Percentiles rank a stretch among this genome's conserved stretches.
Conservation (phyloP, 2,888 invertebrate species). For the Tenthredo mesomela region DNA sequence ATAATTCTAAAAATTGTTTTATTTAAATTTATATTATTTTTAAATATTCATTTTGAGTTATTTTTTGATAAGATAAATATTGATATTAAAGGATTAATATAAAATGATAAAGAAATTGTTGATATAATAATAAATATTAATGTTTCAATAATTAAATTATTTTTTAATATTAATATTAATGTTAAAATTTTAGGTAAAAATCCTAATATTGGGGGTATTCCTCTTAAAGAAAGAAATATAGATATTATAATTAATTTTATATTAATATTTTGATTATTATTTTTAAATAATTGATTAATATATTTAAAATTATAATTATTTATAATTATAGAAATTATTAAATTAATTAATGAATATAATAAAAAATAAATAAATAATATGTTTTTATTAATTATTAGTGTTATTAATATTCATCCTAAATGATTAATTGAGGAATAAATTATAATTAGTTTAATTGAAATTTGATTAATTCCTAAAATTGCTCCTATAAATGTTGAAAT, state of each 20-base stretch:
- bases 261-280: constrained; percentile 74
- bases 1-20: constrained; percentile 23
- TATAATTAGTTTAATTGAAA: constrained; percentile 81
- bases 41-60: neutral
- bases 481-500: constrained; percentile 78
- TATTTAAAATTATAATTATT: constrained; percentile 78
- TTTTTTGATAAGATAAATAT: constrained; percentile 52
- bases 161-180: constrained; percentile 72
- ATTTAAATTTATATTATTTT: neutral
- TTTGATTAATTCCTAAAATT: constrained; percentile 80
- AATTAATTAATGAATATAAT: constrained; percentile 78
- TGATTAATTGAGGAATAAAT: constrained; percentile 84
- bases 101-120: constrained; percentile 60
- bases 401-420: constrained; percentile 80
- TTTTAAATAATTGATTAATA: constrained; percentile 80
- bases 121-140: constrained; percentile 69
- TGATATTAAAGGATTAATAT: constrained; percentile 12
- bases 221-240: constrained; percentile 82
- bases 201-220: constrained; percentile 82
- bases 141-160: constrained; percentile 65
- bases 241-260: constrained; percentile 79
- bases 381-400: constrained; percentile 78
- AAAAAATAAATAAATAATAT: constrained; percentile 76
- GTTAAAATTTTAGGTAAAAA: constrained; percentile 83
- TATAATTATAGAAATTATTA: constrained; percentile 78